These are phyloP conservation scores for Acrocephalus kingi DNA, from an alignment of 2,113 vertebrate genomes.

Conservation along the genomic window DNA sequence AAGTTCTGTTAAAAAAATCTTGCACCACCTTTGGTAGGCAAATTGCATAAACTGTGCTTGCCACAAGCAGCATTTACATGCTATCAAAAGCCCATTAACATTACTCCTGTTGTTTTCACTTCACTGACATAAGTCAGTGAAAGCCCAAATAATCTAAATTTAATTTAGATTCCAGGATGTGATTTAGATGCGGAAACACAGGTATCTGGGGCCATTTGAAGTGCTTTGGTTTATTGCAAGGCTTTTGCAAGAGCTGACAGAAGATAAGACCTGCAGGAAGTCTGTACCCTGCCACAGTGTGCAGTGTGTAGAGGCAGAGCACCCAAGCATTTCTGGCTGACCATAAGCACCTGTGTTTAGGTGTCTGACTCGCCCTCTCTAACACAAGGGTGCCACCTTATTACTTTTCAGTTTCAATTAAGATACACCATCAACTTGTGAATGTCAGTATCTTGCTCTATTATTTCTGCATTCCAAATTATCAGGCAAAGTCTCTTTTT, in stretches of 20 bases:
- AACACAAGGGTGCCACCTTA: not conserved
- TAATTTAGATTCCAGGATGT: slow-evolving; percentile 5
- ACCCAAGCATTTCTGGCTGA: not conserved
- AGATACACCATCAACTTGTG: not conserved
- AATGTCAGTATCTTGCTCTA: not conserved
- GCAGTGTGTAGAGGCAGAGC: not conserved
- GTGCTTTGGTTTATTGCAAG: not conserved
- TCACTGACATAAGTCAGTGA: not conserved
- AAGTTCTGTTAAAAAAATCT: not conserved
- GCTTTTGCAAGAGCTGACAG: not conserved
- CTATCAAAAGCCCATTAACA: slow-evolving; percentile 32
- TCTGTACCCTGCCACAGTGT: not conserved
- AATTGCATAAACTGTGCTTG: not conserved
- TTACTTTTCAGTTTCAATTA: not conserved
- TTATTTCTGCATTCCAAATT: not conserved
- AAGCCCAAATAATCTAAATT: slow-evolving; percentile 29
- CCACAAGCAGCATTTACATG: not conserved
- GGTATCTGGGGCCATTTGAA: not conserved
- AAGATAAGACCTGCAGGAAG: not conserved
- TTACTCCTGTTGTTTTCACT: slow-evolving; percentile 28
- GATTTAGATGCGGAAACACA: not conserved
- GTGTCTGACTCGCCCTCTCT: not conserved
- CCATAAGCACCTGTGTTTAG: not conserved
- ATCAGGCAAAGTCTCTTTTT: not conserved
- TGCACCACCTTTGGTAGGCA: not conserved